Percentiles rank a stretch among this genome's conserved stretches.
Evolutionary conservation across 2,113 vertebrate species (phyloP).

Genomic region (Pongo pygmaeus): DNA sequence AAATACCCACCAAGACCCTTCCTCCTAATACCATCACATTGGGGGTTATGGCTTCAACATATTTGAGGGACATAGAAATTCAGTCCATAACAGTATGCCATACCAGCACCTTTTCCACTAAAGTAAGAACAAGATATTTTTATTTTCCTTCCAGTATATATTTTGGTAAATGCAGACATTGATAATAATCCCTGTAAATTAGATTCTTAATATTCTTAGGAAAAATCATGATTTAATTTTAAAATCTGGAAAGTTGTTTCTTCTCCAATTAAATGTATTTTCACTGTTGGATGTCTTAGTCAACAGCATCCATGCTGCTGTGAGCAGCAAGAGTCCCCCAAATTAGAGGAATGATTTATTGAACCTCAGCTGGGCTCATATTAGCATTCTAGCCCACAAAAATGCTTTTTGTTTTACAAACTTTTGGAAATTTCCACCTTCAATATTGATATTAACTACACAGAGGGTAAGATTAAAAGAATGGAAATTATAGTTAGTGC

Average conservation of each 20-base stretch:
- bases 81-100: neutral
- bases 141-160: neutral
- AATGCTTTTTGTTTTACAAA: neutral
- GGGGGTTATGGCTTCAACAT: neutral
- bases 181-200: neutral
- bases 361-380: neutral
- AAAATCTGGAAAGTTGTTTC: slow-evolving; percentile 18
- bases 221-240: neutral
- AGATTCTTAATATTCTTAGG: neutral
- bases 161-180: neutral
- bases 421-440: neutral
- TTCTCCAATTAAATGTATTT: neutral
- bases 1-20: neutral
- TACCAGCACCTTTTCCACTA: neutral
- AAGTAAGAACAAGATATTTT: neutral
- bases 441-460: neutral
- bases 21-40: neutral
- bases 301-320: neutral
- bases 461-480: neutral
- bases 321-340: neutral
- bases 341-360: neutral
- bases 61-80: neutral
- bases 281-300: neutral
- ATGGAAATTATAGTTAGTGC: neutral
- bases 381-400: neutral